Base-by-base conservation (phyloP, 2,888 invertebrate genomes). In the Physocephala rufipes region DNA sequence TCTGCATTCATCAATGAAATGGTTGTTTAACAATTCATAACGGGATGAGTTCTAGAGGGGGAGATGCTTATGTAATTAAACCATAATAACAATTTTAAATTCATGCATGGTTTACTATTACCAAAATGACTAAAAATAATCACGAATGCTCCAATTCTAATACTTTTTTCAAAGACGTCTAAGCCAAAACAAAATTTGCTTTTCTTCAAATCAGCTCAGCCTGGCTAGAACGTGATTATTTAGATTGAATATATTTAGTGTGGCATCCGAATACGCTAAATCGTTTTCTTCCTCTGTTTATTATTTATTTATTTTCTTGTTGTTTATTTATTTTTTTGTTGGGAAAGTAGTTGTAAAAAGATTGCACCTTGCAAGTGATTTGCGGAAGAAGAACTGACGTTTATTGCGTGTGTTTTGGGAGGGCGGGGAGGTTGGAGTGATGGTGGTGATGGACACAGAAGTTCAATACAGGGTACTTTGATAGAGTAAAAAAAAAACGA, bases 331-430 rank as follows among this genome's bases (percentile, higher is more conserved):
- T n/a, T 24, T 47, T 63, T 43, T 45, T 19, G 2, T 16, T 24
- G 24, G 45, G n/a, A 36, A 61, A 62, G 49, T 36, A 68, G 51
- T 68, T 36, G 28, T 49, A 45, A 49, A 21, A 62, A 43, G 55
- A 45, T 59, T 53, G 68, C 68, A 62, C 62, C 9, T 16, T 24
- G 28, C 45, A 49, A 49, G 21, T 63, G 45, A 36, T 28, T 36
- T 47, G 28, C 16, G 30, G 36, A 63, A 43, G 21, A 63, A 63
- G 21, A 24, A 43, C n/a, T 24, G 21, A 43, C 47, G n/a, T 63
- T 63, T 24, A 16, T 67, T 67, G 67, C 67, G 45, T n/a, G n/a
- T 24, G 63, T 47, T 47, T 24, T 30, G 55, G 55, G n/a, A n/a
- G n/a, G n/a, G 43, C 9, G 30, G 19, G 36, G 16, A 24, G 19